Evolutionary conservation across 2,888 invertebrate species (phyloP), one percentile per base, ranked within the genome.

Genomic region (Parasteatoda lunata): DNA sequence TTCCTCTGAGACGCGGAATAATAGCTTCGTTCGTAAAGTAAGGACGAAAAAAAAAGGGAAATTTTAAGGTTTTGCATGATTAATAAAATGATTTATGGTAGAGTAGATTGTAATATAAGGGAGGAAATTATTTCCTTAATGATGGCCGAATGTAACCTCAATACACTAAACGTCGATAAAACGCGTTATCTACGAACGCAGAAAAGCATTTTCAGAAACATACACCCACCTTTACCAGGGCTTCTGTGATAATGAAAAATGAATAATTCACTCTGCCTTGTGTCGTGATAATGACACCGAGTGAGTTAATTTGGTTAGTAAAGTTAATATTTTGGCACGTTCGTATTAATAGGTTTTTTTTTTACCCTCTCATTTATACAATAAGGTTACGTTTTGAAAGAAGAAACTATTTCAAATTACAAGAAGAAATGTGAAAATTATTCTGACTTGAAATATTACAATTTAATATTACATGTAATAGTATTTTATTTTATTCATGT

Each of bases 61-160:
- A 73, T 84, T 85, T 69, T 65, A 85, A 80, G 76, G 80, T 76
- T 85, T 80, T 86, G 80, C 85, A 80, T 77, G 71, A 81, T 86
- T 86, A 86, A 86, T 71, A 76, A 77, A 80, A 80, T 86, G 80
- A 86, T 86, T 86, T 80, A 81, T 72, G 85, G 45, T 6, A 13
- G 30, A 11, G 30, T 76, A 80, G 65, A 80, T 80, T 81, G 76
- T 52, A 86, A 80, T 80, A 76, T 80, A 76, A 76, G 30, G 65
- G 80, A 48, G 45, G 64, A 68, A 86, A 86, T 86, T 86, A 86
- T 86, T 80, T 86, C 72, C 80, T 86, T 86, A 86, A 86, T 86
- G 85, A 80, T 77, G 76, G 49, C 54, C 48, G 70, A 76, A 80
- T 66, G 70, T 69, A 79, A 13, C 69, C 76, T 76, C 70, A 69